These are phyloP conservation scores for Hirundichthys speculiger DNA, from an alignment of 2,113 vertebrate species.

Conservation along the genomic window DNA sequence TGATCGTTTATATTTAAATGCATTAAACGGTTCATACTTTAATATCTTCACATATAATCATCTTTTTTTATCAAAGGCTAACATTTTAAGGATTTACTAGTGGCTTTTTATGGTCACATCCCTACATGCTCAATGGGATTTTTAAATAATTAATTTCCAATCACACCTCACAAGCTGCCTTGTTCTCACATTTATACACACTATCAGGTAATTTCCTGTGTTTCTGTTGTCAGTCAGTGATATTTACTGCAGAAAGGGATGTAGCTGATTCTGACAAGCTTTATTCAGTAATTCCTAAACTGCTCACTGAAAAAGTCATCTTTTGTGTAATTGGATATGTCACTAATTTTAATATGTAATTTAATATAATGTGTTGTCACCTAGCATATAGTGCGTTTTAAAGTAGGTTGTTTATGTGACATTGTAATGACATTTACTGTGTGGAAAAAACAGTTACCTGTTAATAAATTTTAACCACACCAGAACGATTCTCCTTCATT, in stretches of 20 bases:
- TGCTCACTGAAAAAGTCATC: constrained; percentile 4
- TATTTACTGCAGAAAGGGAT: not conserved
- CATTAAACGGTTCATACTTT: not conserved
- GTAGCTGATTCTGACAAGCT: not conserved
- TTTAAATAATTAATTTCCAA: constrained; percentile 44
- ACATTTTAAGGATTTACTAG: not conserved
- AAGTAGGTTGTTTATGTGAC: constrained; percentile 5
- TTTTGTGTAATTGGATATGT: constrained; percentile 15
- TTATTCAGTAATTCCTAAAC: constrained; percentile 8
- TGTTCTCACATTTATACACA: constrained; percentile 33
- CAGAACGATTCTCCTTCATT: not conserved
- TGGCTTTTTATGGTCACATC: constrained; percentile 48
- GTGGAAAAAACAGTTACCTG: not conserved
- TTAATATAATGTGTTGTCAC: not conserved
- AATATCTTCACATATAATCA: not conserved
- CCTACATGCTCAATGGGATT: constrained; percentile 32
- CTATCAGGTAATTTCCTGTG: not conserved
- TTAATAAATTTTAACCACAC: constrained; percentile 45
- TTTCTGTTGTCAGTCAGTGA: not conserved
- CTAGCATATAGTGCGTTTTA: not conserved
- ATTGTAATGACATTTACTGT: constrained; percentile 6
- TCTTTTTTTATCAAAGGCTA: not conserved
- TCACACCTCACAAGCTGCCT: constrained; percentile 48
- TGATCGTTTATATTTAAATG: constrained; percentile 17
- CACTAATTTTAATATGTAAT: not conserved